phyloP scores from a whole-genome alignment of 2,888 invertebrate species.

The Oligia fasciuncula region DNA sequence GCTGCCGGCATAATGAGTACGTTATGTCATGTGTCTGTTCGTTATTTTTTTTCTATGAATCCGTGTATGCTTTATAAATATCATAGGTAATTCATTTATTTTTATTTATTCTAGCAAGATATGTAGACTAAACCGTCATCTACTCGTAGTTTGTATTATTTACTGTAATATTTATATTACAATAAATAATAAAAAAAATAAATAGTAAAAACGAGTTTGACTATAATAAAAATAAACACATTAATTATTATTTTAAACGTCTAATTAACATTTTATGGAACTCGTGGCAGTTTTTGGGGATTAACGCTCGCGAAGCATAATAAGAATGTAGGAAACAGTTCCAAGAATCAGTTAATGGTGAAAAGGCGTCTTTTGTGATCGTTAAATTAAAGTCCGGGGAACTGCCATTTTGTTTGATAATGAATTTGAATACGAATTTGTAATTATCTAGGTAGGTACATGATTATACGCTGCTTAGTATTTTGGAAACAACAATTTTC shows the following conservation, averaged over 20 bases:
- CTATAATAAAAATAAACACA: neutral
- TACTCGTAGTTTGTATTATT: neutral
- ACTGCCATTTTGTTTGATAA: conserved; percentile 17
- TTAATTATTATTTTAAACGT: neutral
- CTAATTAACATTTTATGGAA: conserved; percentile 14
- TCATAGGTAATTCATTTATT: neutral
- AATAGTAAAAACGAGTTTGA: neutral
- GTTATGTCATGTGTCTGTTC: neutral
- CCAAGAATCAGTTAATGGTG: conserved; percentile 17
- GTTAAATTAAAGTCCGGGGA: conserved; percentile 23
- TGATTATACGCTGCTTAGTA: conserved; percentile 2
- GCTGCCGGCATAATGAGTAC: conserved; percentile 7
- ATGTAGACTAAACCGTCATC: too few relatives aligned
- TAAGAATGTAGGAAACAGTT: conserved; percentile 25
- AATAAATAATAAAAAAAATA: neutral
- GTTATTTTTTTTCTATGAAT: neutral
- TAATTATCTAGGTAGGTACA: neutral
- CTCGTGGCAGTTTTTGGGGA: neutral
- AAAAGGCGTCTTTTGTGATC: conserved; percentile 23
- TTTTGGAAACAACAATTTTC: conserved; percentile 1
- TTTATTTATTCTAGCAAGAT: neutral
- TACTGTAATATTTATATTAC: neutral
- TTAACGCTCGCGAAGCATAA: conserved; percentile 12
- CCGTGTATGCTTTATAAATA: neutral
- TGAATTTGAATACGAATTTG: conserved; percentile 19